phyloP scores from a whole-genome alignment of 2,113 vertebrate species.

The Physeter macrocephalus region DNA sequence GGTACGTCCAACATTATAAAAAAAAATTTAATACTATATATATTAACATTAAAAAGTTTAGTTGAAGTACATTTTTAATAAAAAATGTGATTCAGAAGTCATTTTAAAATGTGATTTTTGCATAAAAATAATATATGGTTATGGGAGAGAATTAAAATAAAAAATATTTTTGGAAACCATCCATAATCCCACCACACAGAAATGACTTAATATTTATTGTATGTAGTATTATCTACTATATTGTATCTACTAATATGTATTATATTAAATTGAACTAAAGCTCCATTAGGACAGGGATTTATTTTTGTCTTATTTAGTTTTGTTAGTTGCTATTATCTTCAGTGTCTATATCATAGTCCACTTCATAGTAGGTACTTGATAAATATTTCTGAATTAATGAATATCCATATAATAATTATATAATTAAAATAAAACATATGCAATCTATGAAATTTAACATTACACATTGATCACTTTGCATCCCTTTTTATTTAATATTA shows the following conservation, averaged over 20 bases:
- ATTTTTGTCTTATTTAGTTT: neutral
- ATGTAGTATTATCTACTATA: neutral
- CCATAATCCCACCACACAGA: neutral
- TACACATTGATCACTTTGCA: neutral
- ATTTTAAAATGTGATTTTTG: neutral
- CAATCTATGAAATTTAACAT: neutral
- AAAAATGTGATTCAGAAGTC: conserved; percentile 8
- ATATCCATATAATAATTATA: neutral
- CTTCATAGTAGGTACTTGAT: neutral
- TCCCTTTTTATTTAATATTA: neutral
- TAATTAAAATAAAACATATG: neutral
- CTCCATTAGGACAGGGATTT: neutral
- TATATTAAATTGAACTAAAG: neutral
- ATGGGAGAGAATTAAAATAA: neutral
- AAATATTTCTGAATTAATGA: neutral
- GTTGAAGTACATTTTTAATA: neutral
- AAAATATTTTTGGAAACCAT: neutral
- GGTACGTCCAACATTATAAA: neutral
- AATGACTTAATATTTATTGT: neutral
- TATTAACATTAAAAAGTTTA: neutral
- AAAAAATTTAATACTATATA: neutral
- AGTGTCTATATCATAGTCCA: neutral
- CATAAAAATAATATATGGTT: neutral
- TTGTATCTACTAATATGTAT: neutral
- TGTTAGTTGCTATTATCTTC: neutral